Evolutionary conservation across 2,888 invertebrate genomes (phyloP).

Genomic region (Cosmorhoe ocellata): DNA sequence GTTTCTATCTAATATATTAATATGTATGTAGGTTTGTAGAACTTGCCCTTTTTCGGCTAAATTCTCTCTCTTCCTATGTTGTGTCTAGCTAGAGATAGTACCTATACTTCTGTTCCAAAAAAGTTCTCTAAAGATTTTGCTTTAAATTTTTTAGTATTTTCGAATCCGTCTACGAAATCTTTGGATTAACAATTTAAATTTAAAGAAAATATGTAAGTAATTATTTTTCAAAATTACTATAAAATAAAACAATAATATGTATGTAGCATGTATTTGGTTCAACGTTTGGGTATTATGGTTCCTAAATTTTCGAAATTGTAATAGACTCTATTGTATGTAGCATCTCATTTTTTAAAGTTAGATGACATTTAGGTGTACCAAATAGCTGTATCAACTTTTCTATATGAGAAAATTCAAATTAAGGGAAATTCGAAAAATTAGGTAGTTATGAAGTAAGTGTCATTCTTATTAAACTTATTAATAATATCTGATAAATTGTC

Average conservation of each 20-base stretch:
- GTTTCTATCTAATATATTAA: slow-evolving; percentile 71
- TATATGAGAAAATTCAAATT: slow-evolving; percentile 71
- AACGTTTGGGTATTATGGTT: slow-evolving; percentile 83
- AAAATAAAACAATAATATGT: slow-evolving; percentile 67
- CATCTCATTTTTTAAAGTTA: slow-evolving; percentile 78
- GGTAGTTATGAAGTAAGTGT: slow-evolving; percentile 76
- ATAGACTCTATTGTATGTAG: slow-evolving; percentile 81
- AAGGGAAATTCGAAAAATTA: slow-evolving; percentile 75
- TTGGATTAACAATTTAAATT: slow-evolving; percentile 72
- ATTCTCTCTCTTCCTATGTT: slow-evolving; percentile 66
- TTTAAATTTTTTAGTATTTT: slow-evolving; percentile 72
- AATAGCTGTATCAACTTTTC: slow-evolving; percentile 81
- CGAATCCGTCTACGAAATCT: slow-evolving; percentile 79
- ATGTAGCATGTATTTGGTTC: slow-evolving; percentile 76
- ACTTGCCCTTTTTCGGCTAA: slow-evolving; percentile 69
- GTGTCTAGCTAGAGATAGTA: slow-evolving; percentile 69
- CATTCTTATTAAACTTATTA: slow-evolving; percentile 59
- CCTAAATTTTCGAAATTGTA: slow-evolving; percentile 83
- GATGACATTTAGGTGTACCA: slow-evolving; percentile 79
- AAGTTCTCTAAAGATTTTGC: slow-evolving; percentile 66
- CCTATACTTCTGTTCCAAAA: slow-evolving; percentile 68
- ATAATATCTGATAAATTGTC: slow-evolving; percentile 57
- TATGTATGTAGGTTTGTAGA: slow-evolving; percentile 72
- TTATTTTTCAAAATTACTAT: slow-evolving; percentile 81
- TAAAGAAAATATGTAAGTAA: slow-evolving; percentile 68